These are phyloP conservation scores for Chaunax sp. DNA, from an alignment of 2,797 vertebrate genomes.

Conservation along the genomic window DNA sequence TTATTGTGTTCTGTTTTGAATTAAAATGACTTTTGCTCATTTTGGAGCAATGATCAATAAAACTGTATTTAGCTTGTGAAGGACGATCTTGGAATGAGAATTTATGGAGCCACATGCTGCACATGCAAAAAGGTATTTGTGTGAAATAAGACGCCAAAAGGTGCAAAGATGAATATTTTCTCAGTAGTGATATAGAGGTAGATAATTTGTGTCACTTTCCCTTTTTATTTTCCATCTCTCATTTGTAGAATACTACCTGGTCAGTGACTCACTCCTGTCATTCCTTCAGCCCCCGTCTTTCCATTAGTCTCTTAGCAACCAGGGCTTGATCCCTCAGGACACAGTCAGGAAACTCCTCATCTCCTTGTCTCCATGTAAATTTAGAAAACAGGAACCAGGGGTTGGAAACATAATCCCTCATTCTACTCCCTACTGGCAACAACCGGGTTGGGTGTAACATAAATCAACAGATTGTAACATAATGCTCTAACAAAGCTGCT, in stretches of 20 bases:
- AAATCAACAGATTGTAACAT: conserved; percentile 4
- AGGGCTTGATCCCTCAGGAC: conserved; percentile 52
- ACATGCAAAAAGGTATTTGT: conserved; percentile 2
- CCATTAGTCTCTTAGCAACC: conserved; percentile 75
- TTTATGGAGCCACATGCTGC: not conserved
- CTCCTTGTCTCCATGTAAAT: conserved; percentile 54
- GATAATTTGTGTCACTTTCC: conserved; percentile 16
- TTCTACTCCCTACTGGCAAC: conserved; percentile 20
- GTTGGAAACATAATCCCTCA: conserved; percentile 20
- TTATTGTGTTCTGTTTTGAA: not conserved
- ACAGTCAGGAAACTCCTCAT: conserved; percentile 59
- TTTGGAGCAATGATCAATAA: conserved; percentile 12
- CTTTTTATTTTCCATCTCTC: conserved; percentile 22
- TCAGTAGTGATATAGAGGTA: not conserved
- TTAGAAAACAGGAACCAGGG: conserved; percentile 66
- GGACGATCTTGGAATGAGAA: not conserved
- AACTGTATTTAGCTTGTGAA: not conserved
- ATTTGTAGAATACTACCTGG: conserved; percentile 8
- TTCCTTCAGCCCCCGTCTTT: conserved; percentile 62
- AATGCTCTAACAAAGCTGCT: conserved; percentile 10
- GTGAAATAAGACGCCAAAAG: too few species aligned
- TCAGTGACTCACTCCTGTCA: conserved; percentile 64
- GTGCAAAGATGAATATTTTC: conserved; percentile 9
- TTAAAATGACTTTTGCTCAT: conserved; percentile 4
- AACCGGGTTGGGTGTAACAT: not conserved